Evolutionary conservation across 2,888 invertebrate genomes (phyloP), one percentile per base, ranked within the genome.

Genomic region (Parnassius smintheus): DNA sequence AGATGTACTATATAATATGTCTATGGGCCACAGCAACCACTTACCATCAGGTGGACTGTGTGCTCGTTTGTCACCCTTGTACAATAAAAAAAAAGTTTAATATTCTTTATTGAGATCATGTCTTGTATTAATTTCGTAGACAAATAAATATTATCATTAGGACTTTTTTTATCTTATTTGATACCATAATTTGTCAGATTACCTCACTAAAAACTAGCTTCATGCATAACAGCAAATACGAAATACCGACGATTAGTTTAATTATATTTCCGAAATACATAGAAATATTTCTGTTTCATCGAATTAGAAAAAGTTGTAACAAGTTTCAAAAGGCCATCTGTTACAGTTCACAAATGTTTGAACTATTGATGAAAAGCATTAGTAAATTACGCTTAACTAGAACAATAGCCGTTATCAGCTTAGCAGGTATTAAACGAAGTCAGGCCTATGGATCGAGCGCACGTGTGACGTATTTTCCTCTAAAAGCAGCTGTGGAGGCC

Each of bases 381-480:
- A 64, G 64, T 65, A 66, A 71, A 72, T 71, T 71, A 68, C 67
- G 62, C 62, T 18, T 59, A 49, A 56, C 25, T 60, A 62, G 69
- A 72, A 76, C 76, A 76, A 76, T 69, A 56, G 65, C 12, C 46
- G 67, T 86, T 85, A 84, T 83, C 82, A 76, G 75, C 63, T 67
- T 67, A 68, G 73, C 84, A 86, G 85, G 82, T 86, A 86, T 70
- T 65, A 62, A 59, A 62, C 57, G 56, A 61, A 59, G 73, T 66
- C 71, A 66, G 66, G 75, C 66, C 90, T 90, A 89, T 83, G 73
- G 76, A 85, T 86, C 62, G 61, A 72, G 80, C 81, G 75, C 88
- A 83, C 86, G 85, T 88, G 88, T 89, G 89, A 89, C 90, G 90
- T 88, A 86, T 87, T 88, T 89, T 85, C 86, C 81, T 78, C 77